phyloP scores from a whole-genome alignment of 2,888 invertebrate species.

The Cryptosula pallasiana region DNA sequence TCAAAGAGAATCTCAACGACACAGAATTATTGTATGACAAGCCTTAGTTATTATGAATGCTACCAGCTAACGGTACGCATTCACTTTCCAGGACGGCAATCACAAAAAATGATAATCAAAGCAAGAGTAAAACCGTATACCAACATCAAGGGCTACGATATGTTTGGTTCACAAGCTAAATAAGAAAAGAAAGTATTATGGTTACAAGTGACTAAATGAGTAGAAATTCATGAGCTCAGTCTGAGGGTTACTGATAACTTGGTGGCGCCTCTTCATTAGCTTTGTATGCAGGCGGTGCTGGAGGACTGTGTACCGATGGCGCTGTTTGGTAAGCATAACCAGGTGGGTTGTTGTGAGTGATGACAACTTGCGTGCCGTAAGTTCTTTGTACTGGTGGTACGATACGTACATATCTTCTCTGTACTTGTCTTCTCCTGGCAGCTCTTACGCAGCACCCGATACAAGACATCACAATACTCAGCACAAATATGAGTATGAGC shows the following conservation, averaged over 20 bases:
- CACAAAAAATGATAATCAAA: no score
- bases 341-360: background rate
- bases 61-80: no score
- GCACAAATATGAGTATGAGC: conserved; percentile 1
- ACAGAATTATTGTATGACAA: no score
- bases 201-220: background rate
- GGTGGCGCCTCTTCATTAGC: background rate
- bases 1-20: no score
- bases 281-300: background rate
- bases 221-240: no score
- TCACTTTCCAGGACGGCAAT: no score
- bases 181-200: background rate
- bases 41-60: no score
- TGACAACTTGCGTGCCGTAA: background rate
- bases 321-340: background rate
- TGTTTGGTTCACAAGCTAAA: no score
- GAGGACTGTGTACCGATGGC: background rate
- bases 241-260: background rate
- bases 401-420: background rate
- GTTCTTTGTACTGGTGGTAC: background rate
- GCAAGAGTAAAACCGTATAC: no score
- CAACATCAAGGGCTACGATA: no score
- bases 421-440: background rate
- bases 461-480: conserved; percentile 2
- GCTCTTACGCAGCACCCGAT: conserved; percentile 9